A percentile compares a stretch with the other conserved stretches of the same genome.
Conservation (phyloP, 53 echinoderm and acorn worm species). For the Glandiceps talaboti region DNA sequence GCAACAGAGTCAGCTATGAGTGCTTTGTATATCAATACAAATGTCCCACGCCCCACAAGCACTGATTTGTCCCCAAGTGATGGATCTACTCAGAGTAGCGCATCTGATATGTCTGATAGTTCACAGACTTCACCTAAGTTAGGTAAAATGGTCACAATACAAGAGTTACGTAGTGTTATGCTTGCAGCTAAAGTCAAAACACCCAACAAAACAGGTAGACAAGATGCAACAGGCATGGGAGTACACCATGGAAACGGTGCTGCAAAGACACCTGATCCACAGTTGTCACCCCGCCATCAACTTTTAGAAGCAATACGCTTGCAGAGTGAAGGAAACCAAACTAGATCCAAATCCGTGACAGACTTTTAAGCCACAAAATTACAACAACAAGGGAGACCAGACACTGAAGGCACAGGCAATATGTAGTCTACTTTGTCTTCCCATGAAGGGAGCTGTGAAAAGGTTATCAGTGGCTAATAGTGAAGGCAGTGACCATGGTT, state of each 20-base stretch:
- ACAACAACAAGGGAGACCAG: too few relatives aligned
- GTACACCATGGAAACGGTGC: neutral
- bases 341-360: too few relatives aligned
- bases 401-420: neutral
- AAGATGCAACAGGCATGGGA: neutral
- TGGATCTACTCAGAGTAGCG: neutral
- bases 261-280: neutral
- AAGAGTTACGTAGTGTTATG: constrained; percentile 1
- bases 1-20: constrained; percentile 31
- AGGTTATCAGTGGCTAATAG: neutral
- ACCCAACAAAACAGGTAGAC: neutral
- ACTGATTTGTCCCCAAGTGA: constrained; percentile 41
- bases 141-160: constrained; percentile 1
- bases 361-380: too few relatives aligned
- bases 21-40: constrained; percentile 35
- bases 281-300: neutral
- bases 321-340: neutral
- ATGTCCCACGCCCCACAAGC: constrained; percentile 32
- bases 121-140: neutral
- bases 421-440: neutral
- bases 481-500: neutral
- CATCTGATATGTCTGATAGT: neutral
- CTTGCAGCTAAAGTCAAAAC: neutral
- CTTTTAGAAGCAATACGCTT: neutral
- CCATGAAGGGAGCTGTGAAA: neutral